These are phyloP conservation scores for Rhinopomastus cyanomelas DNA, from an alignment of 2,113 vertebrate species.

Conservation along the genomic window DNA sequence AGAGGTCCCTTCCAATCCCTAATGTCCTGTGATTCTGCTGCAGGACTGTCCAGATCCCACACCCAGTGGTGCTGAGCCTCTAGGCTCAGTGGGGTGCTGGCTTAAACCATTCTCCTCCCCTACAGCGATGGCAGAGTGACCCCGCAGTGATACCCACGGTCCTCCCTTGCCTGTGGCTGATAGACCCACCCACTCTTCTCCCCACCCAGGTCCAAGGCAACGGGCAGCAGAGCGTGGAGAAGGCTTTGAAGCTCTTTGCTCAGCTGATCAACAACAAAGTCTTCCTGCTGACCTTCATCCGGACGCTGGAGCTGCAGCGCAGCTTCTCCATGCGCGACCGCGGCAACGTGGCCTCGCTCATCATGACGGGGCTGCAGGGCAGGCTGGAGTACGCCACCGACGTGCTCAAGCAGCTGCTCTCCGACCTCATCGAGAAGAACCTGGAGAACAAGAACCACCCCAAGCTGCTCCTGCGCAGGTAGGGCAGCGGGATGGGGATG, in stretches of 20 bases:
- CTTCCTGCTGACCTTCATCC: constrained; percentile 95
- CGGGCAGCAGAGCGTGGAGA: constrained; percentile 93
- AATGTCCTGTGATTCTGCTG: too few relatives aligned
- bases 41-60: not conserved
- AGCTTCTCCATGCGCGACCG: constrained; percentile 99
- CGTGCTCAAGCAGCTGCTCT: constrained; percentile 95
- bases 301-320: constrained; percentile 93
- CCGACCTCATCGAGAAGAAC: constrained; percentile 97
- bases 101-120: not conserved
- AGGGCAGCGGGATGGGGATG: not conserved
- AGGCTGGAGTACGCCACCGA: constrained; percentile 97
- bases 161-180: not conserved
- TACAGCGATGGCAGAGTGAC: fast-evolving
- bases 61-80: not conserved
- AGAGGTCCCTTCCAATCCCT: too few relatives aligned
- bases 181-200: fast-evolving
- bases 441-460: constrained; percentile 99
- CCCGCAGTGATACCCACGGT: fast-evolving
- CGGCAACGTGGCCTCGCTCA: constrained; percentile 96
- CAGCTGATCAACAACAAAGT: constrained; percentile 99
- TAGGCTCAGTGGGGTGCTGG: not conserved
- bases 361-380: constrained; percentile 96
- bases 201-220: constrained; percentile 90
- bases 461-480: constrained; percentile 96
- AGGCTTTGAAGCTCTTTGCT: constrained; percentile 95